Evolutionary conservation across 2,113 vertebrate species (phyloP), one percentile per base, ranked within the genome.

Genomic region (Rhinopithecus roxellana): DNA sequence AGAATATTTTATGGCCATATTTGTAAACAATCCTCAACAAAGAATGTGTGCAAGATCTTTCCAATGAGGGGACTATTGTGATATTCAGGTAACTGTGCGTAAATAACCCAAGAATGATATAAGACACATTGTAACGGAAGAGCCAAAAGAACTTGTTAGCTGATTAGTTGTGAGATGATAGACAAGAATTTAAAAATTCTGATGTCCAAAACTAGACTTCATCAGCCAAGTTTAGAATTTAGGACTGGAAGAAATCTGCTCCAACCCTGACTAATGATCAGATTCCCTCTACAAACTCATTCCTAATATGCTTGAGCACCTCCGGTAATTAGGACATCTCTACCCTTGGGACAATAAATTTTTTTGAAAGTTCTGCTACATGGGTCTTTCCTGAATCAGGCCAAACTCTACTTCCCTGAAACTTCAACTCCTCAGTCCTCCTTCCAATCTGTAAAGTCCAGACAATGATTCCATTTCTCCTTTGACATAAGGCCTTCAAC

Each of bases 11-110:
- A 8, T 61, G 40, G 38, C 12, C 18, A 67, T 72, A 27, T 85
- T 91, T 93, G 4, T 79, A 88, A 97, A 93, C 35, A 90, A 81
- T 55, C 22, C 27, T 86, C 61, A 16, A 43, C 38, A 82, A 85
- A 77, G 8, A 38, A 94, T 69, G 18, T 90, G 17, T 30, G 30
- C 23, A n/a, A 38, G 3, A 40, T n/a, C 17, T 45, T 96, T 96
- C 25, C 22, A 95, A 83, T 13, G 82, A 48, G 17, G 18, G 94
- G 14, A 89, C 55, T 83, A 48, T 40, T 79, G 1, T 52, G 86
- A 84, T 69, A 85, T 43, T 82, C 18, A 92, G 2, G 16, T 89
- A 35, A 92, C 5, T 35, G 8, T 52, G 67, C 11, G 55, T 38
- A n/a, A 48, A 93, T 69, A 95, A 30, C 52, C 89, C 16, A 72